Conservation (phyloP, 2,888 invertebrate genomes). For the Ethmia dodecea region DNA sequence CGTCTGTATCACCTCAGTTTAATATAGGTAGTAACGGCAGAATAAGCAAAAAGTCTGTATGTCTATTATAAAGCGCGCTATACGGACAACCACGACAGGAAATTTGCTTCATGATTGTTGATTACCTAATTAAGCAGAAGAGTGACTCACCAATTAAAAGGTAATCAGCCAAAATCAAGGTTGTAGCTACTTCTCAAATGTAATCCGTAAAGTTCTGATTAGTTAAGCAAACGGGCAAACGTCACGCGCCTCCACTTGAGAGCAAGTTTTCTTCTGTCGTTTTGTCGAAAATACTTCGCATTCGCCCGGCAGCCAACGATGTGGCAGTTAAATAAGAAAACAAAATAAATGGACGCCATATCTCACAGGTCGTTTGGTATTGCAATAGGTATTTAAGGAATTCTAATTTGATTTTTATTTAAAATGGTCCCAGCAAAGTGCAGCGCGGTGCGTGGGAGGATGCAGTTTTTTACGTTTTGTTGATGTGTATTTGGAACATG, state of each 20-base stretch:
- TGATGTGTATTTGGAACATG: conserved; percentile 16
- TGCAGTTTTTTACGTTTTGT: conserved; percentile 31
- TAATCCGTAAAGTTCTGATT: neutral
- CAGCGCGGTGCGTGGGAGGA: conserved; percentile 37
- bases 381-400: conserved; percentile 47
- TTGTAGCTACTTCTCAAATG: neutral
- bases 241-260: neutral
- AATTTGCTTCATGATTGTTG: conserved; percentile 19
- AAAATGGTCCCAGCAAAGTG: conserved; percentile 31
- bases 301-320: conserved; percentile 13
- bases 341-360: conserved; percentile 37
- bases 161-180: conserved; percentile 15
- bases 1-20: neutral
- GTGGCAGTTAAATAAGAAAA: conserved; percentile 20
- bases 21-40: neutral
- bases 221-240: neutral
- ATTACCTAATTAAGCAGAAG: conserved; percentile 18
- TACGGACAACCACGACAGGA: conserved; percentile 17
- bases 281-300: conserved; percentile 21
- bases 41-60: conserved; percentile 11
- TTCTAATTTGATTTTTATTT: conserved; percentile 53
- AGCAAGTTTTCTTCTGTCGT: conserved; percentile 9
- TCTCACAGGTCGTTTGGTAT: conserved; percentile 36
- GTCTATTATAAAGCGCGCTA: conserved; percentile 10
- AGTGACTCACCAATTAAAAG: conserved; percentile 19